A percentile compares a stretch with the other conserved stretches of the same genome.
phyloP scores from a whole-genome alignment of 2,113 vertebrate genomes.

The Atherinomorus stipes region DNA sequence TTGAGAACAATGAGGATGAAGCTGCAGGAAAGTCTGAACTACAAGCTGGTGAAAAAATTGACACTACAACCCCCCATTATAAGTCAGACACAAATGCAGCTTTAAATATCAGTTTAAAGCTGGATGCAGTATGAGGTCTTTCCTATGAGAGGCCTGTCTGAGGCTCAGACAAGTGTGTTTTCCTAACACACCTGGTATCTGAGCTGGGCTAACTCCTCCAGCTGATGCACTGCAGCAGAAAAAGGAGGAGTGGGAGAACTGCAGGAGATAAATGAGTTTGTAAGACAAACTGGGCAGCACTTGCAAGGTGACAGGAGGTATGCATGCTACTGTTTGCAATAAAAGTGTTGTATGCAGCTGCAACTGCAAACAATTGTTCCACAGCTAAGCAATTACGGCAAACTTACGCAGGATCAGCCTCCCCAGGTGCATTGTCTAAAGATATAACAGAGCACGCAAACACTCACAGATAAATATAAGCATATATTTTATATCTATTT shows the following conservation, averaged over 20 bases:
- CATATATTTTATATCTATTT: background rate
- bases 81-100: background rate
- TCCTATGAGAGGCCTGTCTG: conserved; percentile 4
- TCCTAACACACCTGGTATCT: conserved; percentile 55
- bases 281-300: conserved; percentile 20
- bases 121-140: conserved; percentile 25
- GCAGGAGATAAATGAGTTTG: conserved; percentile 44
- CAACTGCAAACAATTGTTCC: conserved; percentile 13
- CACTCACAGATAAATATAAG: conserved; percentile 1
- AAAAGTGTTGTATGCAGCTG: conserved; percentile 18
- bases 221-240: conserved; percentile 41
- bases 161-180: conserved; percentile 37
- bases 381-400: conserved; percentile 37
- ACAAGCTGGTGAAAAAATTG: background rate
- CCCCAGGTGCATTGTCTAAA: conserved; percentile 40
- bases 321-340: conserved; percentile 36
- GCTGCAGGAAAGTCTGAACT: conserved; percentile 6
- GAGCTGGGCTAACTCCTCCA: conserved; percentile 46
- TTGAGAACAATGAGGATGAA: conserved; percentile 32
- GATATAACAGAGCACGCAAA: conserved; percentile 21
- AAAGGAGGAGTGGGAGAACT: conserved; percentile 30
- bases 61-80: background rate
- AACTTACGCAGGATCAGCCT: conserved; percentile 12
- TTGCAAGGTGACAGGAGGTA: conserved; percentile 16
- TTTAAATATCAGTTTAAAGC: conserved; percentile 39